These are phyloP conservation scores for Nymphalis urticae DNA, from an alignment of 2,888 invertebrate species.

Conservation along the genomic window DNA sequence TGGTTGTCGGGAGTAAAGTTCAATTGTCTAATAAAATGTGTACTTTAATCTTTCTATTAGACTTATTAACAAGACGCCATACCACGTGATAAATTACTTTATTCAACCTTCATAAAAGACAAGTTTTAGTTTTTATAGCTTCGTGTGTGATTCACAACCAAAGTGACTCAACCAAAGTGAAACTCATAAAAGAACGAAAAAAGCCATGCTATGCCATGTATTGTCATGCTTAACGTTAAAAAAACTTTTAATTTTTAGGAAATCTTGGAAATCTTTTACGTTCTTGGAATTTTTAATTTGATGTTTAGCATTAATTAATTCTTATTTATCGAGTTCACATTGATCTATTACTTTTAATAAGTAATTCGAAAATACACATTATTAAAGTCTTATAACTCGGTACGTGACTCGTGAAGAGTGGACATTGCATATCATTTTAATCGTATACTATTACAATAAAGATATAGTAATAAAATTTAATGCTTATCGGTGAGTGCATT, in stretches of 20 bases:
- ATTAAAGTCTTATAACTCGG: neutral
- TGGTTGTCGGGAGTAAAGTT: neutral
- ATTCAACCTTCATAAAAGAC: conserved; percentile 9
- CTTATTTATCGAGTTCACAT: neutral
- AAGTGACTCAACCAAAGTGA: conserved; percentile 19
- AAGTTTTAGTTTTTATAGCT: neutral
- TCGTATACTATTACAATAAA: neutral
- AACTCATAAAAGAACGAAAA: conserved; percentile 16
- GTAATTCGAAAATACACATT: neutral
- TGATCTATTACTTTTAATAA: neutral
- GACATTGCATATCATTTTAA: neutral
- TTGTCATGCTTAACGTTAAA: conserved; percentile 14
- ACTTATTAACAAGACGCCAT: neutral
- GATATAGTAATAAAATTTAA: neutral
- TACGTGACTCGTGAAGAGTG: neutral
- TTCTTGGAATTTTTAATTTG: neutral
- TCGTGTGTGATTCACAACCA: conserved; percentile 22
- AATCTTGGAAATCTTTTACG: neutral
- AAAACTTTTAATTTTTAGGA: neutral
- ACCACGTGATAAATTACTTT: neutral
- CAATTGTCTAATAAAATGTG: conserved; percentile 7
- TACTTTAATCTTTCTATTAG: conserved; percentile 10
- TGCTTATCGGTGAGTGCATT: neutral
- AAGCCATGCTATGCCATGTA: neutral
- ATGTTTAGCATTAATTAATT: neutral